A percentile compares a stretch with the other conserved stretches of the same genome.
Evolutionary conservation across 2,113 vertebrate species (phyloP).

Genomic region (Triplophysa siluroides): DNA sequence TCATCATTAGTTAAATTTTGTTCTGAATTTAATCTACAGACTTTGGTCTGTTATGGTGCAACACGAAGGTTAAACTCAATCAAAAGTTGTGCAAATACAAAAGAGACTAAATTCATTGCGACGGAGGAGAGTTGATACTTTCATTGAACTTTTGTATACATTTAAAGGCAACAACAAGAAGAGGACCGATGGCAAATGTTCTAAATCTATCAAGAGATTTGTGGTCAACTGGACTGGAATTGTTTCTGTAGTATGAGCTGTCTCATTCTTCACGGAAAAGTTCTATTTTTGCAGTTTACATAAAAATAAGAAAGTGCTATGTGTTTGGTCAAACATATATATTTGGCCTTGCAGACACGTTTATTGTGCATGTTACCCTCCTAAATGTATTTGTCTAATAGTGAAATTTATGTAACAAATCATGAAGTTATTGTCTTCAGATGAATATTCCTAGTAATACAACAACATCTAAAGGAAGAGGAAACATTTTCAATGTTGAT

Average conservation of each 20-base stretch:
- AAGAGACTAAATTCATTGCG: constrained; percentile 16
- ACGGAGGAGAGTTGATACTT: not conserved
- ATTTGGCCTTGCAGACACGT: not conserved
- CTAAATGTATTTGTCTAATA: no score
- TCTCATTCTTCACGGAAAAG: no score
- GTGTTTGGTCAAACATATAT: not conserved
- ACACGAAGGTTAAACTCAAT: constrained; percentile 53
- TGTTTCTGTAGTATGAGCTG: no score
- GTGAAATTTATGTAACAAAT: no score
- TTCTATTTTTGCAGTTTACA: not conserved
- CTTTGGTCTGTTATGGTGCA: constrained; percentile 22
- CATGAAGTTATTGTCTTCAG: not conserved
- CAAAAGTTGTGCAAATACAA: constrained; percentile 61
- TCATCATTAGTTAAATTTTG: constrained; percentile 24
- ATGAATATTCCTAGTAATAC: not conserved
- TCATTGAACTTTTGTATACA: not conserved
- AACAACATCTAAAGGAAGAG: not conserved
- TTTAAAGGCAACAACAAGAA: not conserved
- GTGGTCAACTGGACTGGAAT: not conserved
- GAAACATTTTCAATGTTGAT: not conserved
- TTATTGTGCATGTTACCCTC: not conserved
- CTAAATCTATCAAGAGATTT: not conserved
- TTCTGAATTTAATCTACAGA: constrained; percentile 6
- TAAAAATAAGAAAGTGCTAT: not conserved
- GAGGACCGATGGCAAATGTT: no score